These are phyloP conservation scores for Todiramphus chloris DNA, from an alignment of 2,113 vertebrate species.

Conservation along the genomic window DNA sequence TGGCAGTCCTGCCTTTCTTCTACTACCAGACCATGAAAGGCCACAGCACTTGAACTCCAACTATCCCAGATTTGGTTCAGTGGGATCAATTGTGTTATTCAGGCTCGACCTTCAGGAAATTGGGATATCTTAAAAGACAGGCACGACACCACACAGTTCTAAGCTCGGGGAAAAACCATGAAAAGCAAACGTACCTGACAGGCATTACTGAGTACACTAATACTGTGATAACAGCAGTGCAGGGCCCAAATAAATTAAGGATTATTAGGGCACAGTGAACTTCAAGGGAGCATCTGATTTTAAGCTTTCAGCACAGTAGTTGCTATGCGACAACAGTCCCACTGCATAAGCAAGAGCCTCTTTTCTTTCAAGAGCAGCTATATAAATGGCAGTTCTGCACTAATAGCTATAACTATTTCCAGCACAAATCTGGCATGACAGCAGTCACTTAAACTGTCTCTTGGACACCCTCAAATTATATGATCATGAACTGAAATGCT, in stretches of 20 bases:
- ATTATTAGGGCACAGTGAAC: constrained; percentile 39
- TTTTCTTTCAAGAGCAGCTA: constrained; percentile 21
- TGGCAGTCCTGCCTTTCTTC: not conserved
- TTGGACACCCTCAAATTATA: constrained; percentile 8
- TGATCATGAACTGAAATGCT: not conserved
- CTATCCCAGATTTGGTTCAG: not conserved
- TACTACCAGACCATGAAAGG: not conserved
- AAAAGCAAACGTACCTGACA: not conserved
- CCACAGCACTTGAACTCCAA: not conserved
- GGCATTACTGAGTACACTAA: not conserved
- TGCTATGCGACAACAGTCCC: constrained; percentile 47
- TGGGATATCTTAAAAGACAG: not conserved
- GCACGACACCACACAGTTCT: not conserved
- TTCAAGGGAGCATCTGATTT: constrained; percentile 52
- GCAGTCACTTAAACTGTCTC: constrained; percentile 21
- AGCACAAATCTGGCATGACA: constrained; percentile 27
- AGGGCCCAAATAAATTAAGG: constrained; percentile 19
- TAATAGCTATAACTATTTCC: constrained; percentile 17
- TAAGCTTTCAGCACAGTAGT: constrained; percentile 52
- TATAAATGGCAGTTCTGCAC: not conserved
- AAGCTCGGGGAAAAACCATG: not conserved
- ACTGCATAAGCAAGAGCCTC: constrained; percentile 21
- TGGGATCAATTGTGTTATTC: not conserved
- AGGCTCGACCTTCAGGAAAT: not conserved
- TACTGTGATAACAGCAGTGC: not conserved